Evolutionary conservation across 2,888 invertebrate genomes (phyloP), one percentile per base, ranked within the genome.

Genomic region (Parasteatoda lunata): DNA sequence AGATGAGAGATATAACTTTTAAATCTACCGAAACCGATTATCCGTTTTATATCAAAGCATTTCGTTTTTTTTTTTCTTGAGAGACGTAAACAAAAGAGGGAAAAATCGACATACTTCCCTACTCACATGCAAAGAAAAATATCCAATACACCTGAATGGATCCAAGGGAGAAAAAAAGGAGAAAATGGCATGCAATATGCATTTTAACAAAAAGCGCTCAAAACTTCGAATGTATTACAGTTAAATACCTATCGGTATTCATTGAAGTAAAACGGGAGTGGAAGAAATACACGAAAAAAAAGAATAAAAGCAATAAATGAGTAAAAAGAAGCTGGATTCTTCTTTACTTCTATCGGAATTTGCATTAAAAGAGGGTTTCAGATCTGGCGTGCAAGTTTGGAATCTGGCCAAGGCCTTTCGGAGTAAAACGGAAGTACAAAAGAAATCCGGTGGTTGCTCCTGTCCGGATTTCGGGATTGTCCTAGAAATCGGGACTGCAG

Each of bases 221-320:
- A 30, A 30, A 30, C 30, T 30, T n/a, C 15, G 75, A 49, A 80
- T 65, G 66, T 52, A 80, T 75, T 52, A 45, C 49, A 68, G 75
- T 81, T 81, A 81, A 81, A 75, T 81, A 81, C 75, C 75, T 75
- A 75, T 81, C 75, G 75, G 81, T 81, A 81, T 81, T 81, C 81
- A 75, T 81, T 81, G 81, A 54, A 75, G 54, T 75, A 30, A 30
- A 54, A 69, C 47, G 13, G 72, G 59, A 69, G 52, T 5, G 59
- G 15, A 49, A 54, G 66, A 15, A 45, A 9, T 3, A 45, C 15
- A 45, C 9, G 66, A 2, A 48, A 13, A 48, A 15, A 48, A 59
- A 68, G 47, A 68, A 54, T 49, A 52, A 30, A 77, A 13, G 8
- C 45, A 77, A 6, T 9, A 52, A 68, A 70, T 59, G 71, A 78